Evolutionary conservation across 2,888 invertebrate genomes (phyloP), one percentile per base, ranked within the genome.

Genomic region (Sinodicranocentrus sp.): DNA sequence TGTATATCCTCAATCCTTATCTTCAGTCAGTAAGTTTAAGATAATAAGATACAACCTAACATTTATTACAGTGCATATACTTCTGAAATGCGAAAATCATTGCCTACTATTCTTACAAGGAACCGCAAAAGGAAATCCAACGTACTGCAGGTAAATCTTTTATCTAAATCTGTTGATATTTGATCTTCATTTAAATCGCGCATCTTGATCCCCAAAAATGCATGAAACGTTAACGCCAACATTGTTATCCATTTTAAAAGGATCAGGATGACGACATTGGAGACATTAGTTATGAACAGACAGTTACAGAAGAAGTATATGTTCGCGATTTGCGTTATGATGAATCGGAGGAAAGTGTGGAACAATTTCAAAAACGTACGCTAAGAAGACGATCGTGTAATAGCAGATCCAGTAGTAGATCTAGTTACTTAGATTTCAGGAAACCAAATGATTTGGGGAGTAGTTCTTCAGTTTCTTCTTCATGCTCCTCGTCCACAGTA

Each of bases 71-170:
- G 44, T 44, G 54, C 77, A 2, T 52, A 76, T 26, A 67, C 48
- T 13, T 15, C 79, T 43, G 63, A 78, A n/a, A 75, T 71, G 63
- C 21, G 84, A 33, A 84, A 84, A n/a, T 80, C 80, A 1, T 43
- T 84, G 19, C 84, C 84, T 48, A 77, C 84, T 2, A 63, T 82
- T 21, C 43, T 85, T 26, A 57, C 85, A 3, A 70, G 85, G 54
- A 85, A 78, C 28, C 84, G 85, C 1, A 85, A 85, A 67, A 26
- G 85, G 68, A 86, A 85, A 43, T 87, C 84, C 2, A 79, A 39
- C 33, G 84, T 82, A 6, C 67, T 86, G 17, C 84, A 84, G 86
- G 86, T 84, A 67, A 21, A 65, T 8, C n/a, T n/a, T n/a, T n/a
- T n/a, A n/a, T n/a, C n/a, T n/a, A n/a, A n/a, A n/a, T n/a, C n/a